Evolutionary conservation across 2,797 vertebrate species (phyloP), one percentile per base, ranked within the genome.

Genomic region (Pangasius mekongensis): DNA sequence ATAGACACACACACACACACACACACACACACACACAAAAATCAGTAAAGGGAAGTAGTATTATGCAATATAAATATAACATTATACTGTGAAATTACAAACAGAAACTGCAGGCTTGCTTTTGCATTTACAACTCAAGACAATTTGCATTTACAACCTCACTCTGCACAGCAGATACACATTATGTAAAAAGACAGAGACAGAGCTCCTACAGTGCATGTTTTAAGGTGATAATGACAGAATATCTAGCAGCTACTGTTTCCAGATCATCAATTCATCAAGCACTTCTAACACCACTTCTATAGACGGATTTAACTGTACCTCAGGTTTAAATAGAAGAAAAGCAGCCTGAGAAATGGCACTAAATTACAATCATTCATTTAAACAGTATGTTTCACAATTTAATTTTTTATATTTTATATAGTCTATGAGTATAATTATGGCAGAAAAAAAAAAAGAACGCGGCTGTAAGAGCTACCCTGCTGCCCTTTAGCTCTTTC

Each of bases 201-300:
- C 77, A 22, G 27, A 33, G 54, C 30, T n/a, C 56, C 33, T 82
- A 82, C 6, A 60, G 56, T 9, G 13, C 60, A 20, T 0, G 16
- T 30, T 66, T 49, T 49, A 56, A 87, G 83, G 27, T 87, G 78
- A 89, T 89, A 87, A 89, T 16, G 77, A 13, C 36, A 60, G 39
- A 81, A 69, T 87, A 86, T 76, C 33, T 69, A 33, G 47, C n/a
- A 33, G 22, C 18, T 20, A 33, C 33, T 71, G 82, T 33, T 56
- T 85, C 89, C 60, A 82, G 86, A 89, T 90, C 83, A 87, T 33
- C 73, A 90, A 90, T 30, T n/a, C n/a, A n/a, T n/a, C n/a, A n/a
- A 14, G 87, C 39, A 87, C 20, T 87, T 87, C 56, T 56, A 85
- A 86, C 47, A 56, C 16, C 16, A 78, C 77, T 20, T 52, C 14